Evolutionary conservation across 2,888 invertebrate genomes (phyloP).

Genomic region (Auanema sp.): DNA sequence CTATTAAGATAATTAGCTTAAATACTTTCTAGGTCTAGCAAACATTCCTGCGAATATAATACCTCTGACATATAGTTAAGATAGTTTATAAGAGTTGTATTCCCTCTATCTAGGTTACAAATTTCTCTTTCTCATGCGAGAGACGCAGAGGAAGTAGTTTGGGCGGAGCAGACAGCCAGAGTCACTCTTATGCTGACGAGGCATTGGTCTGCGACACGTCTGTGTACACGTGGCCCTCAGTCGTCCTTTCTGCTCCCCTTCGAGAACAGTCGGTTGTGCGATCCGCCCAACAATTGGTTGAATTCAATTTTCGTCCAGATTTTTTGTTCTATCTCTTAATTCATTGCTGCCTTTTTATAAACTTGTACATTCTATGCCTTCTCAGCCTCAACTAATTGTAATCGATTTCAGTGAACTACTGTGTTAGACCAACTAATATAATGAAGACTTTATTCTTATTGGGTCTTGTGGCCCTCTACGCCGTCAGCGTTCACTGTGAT

Average conservation of each 20-base stretch:
- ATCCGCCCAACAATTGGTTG: slow-evolving; percentile 2
- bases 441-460: slow-evolving; percentile 55
- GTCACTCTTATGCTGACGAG: slow-evolving; percentile 18
- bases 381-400: background rate
- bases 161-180: too few relatives aligned
- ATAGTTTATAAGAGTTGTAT: too few relatives aligned
- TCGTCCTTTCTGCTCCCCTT: slow-evolving; percentile 9
- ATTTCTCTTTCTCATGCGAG: too few relatives aligned
- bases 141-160: too few relatives aligned
- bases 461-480: slow-evolving; percentile 49
- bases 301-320: background rate
- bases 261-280: slow-evolving; percentile 4
- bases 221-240: slow-evolving; percentile 26
- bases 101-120: too few relatives aligned
- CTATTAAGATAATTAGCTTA: too few relatives aligned
- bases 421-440: slow-evolving; percentile 10
- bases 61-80: too few relatives aligned
- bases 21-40: too few relatives aligned
- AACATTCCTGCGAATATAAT: too few relatives aligned
- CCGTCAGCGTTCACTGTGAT: slow-evolving; percentile 39
- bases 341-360: background rate
- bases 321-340: slow-evolving; percentile 6
- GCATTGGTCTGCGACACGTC: slow-evolving; percentile 19
- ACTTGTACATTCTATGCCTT: background rate
- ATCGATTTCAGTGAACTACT: background rate